Evolutionary conservation across 2,113 vertebrate species (phyloP).

Genomic region (Apaloderma vittatum): DNA sequence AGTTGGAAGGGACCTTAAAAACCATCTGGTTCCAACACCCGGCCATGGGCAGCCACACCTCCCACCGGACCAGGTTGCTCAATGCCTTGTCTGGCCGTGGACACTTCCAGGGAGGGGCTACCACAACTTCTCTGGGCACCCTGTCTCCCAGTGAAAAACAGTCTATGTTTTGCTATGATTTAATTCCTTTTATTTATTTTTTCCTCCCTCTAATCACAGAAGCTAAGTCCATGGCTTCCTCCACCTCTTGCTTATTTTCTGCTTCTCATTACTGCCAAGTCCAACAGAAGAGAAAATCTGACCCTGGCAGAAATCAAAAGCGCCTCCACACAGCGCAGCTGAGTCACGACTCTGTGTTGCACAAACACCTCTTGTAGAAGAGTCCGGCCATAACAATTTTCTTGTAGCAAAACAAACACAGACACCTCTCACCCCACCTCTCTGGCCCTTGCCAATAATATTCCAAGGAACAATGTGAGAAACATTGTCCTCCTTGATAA

Average conservation of each 20-base stretch:
- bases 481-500: neutral
- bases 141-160: too few species aligned
- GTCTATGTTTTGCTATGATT: neutral
- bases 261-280: neutral
- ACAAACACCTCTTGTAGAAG: fast-evolving
- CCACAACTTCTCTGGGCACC: too few species aligned
- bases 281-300: fast-evolving
- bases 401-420: fast-evolving
- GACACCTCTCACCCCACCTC: neutral
- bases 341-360: fast-evolving
- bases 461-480: neutral
- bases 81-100: too few species aligned
- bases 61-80: too few species aligned
- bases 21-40: too few species aligned
- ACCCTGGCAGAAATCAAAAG: neutral
- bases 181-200: neutral
- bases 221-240: neutral
- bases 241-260: neutral
- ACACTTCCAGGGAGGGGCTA: too few species aligned
- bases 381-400: fast-evolving
- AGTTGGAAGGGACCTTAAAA: too few species aligned
- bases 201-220: neutral
- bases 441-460: neutral
- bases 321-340: fast-evolving
- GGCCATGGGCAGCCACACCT: too few species aligned